Evolutionary conservation across 1,140 invertebrate genomes (phyloP).

Genomic region (Linepithema humile): DNA sequence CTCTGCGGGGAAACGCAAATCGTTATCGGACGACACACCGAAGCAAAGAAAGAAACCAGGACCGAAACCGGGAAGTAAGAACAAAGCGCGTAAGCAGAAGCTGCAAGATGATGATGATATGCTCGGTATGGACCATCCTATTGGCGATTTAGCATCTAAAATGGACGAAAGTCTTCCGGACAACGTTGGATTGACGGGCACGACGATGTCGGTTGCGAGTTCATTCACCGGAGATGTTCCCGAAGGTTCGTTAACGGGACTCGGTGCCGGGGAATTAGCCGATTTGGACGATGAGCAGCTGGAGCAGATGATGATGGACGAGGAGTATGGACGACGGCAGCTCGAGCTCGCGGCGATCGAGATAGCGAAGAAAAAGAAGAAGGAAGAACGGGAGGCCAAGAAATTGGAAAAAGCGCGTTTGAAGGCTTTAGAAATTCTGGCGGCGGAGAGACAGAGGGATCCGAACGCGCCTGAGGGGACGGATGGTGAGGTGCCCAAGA

Average conservation of each 20-base stretch:
- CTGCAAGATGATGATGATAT: slow-evolving; percentile 76
- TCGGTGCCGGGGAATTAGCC: slow-evolving; percentile 82
- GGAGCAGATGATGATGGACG: slow-evolving; percentile 87
- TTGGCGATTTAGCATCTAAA: slow-evolving; percentile 65
- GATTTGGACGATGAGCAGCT: slow-evolving; percentile 87
- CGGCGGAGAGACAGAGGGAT: slow-evolving; percentile 78
- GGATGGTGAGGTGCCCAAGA: slow-evolving; percentile 81
- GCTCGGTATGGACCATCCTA: slow-evolving; percentile 73
- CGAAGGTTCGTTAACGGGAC: slow-evolving; percentile 76
- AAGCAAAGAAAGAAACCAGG: slow-evolving; percentile 82
- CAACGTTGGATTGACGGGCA: slow-evolving; percentile 59
- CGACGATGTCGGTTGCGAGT: slow-evolving; percentile 70
- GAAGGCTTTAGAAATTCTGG: slow-evolving; percentile 83
- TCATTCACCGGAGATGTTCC: slow-evolving; percentile 72
- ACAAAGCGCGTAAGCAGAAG: slow-evolving; percentile 75
- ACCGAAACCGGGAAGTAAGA: slow-evolving; percentile 82
- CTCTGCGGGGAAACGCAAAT: slow-evolving; percentile 76
- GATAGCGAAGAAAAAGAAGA: slow-evolving; percentile 86
- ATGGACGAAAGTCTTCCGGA: slow-evolving; percentile 73
- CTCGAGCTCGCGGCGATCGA: slow-evolving; percentile 84
- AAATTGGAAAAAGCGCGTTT: slow-evolving; percentile 86
- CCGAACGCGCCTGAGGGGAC: slow-evolving; percentile 75
- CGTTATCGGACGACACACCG: slow-evolving; percentile 75
- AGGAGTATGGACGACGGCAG: slow-evolving; percentile 86
- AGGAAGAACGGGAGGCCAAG: slow-evolving; percentile 85